A percentile compares a stretch with the other conserved stretches of the same genome.
Evolutionary conservation across 2,888 invertebrate genomes (phyloP).

Genomic region (Macrosiphum euphorbiae): DNA sequence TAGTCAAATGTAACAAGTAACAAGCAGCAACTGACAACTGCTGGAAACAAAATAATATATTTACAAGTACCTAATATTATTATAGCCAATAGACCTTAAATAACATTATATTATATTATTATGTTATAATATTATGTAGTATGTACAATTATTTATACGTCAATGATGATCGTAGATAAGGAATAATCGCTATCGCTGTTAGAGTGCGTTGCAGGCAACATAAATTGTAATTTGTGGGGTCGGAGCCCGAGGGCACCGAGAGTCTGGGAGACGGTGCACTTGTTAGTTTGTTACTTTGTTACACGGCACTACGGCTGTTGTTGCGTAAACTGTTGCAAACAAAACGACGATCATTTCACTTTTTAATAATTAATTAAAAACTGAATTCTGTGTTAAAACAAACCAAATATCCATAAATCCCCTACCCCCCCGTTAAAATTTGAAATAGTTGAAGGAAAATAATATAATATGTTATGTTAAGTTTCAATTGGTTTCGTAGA

Average conservation of each 20-base stretch:
- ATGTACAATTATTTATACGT: neutral
- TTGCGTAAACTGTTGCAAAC: neutral
- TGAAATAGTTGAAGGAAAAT: no score
- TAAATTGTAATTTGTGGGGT: neutral
- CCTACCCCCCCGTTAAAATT: no score
- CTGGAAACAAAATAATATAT: neutral
- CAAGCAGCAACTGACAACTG: neutral
- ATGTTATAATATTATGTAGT: no score
- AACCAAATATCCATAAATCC: no score
- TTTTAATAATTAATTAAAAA: no score
- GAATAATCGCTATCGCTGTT: neutral
- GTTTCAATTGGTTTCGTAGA: no score
- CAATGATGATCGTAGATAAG: slow-evolving; percentile 43
- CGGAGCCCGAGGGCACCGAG: neutral
- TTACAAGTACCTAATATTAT: neutral
- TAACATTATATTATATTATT: neutral
- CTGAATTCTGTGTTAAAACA: no score
- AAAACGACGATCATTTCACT: no score
- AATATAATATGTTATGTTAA: no score
- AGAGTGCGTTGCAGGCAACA: slow-evolving; percentile 36
- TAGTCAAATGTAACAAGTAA: neutral
- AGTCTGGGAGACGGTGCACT: neutral
- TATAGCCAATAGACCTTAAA: neutral
- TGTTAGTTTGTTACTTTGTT: neutral
- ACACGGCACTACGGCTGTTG: neutral